Base-by-base conservation (phyloP, 2,888 invertebrate species). In the Deroplatys truncata region DNA sequence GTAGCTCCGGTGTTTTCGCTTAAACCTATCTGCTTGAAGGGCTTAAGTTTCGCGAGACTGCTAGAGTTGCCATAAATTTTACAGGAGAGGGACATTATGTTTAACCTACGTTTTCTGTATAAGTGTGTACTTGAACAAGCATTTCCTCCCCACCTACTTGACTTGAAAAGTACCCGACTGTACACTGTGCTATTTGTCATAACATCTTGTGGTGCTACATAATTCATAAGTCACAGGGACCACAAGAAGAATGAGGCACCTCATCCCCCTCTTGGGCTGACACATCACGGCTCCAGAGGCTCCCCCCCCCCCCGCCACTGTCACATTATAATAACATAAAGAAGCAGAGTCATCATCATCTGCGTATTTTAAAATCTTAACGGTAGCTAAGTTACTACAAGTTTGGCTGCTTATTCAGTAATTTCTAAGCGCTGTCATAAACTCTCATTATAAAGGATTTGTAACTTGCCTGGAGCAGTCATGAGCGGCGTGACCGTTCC, bases 171-270 rank as follows among this genome's bases (percentile, higher is more conserved):
- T 20, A 72, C 56, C 20, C 56, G 56, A 82, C 20, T 25, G 20
- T 31, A 82, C 86, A 82, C 86, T 28, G 82, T 20, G 86, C 82
- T 82, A 86, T 86, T 86, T 86, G 86, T 86, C 86, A 86, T 31
- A 49, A 86, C 31, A 49, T 43, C 86, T 86, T 86, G 82, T 86
- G 56, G 86, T 86, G 82, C 86, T 86, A 86, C 86, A 86, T 86
- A 86, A 86, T 86, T 86, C 86, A 86, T 86, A 86, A 86, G 86
- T 31, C 86, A 82, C 86, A 72, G 72, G 16, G 29, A 56, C 56
- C 56, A 56, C 56, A 72, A 72, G 86, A 86, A 28, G 86, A 86
- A 28, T 86, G 28, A 56, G 86, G 15, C 86, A 35, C 56, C 56
- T 72, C 56, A 72, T 20, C 25, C 25, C 56, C 56, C 56, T 25